A percentile compares a stretch with the other conserved stretches of the same genome.
Evolutionary conservation across 1,140 invertebrate genomes (phyloP).

Genomic region (Babylonia areolata): DNA sequence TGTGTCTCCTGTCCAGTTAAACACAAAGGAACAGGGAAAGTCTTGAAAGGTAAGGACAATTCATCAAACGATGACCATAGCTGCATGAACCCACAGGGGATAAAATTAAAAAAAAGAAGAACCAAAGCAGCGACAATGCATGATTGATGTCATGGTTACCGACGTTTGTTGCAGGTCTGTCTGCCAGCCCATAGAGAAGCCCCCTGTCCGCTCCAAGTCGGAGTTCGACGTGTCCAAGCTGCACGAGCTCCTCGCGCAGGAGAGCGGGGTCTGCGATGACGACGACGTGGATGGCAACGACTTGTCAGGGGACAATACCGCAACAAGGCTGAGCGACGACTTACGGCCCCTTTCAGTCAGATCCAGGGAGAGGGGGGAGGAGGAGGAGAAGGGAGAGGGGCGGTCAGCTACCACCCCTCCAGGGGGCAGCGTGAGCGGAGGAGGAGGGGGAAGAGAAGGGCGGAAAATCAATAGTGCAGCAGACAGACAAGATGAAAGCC

Average conservation of each 20-base stretch:
- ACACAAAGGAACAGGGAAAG: too few species aligned
- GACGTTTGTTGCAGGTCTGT: neutral
- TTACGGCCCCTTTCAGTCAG: neutral
- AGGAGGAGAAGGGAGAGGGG: conserved; percentile 9
- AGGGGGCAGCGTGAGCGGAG: neutral
- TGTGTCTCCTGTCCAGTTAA: too few species aligned
- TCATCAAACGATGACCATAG: too few species aligned
- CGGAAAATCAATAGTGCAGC: neutral
- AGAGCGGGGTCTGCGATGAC: too few species aligned
- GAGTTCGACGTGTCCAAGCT: conserved; percentile 39
- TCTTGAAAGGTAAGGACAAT: too few species aligned
- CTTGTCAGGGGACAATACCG: neutral
- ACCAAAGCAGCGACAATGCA: too few species aligned
- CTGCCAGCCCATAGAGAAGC: conserved; percentile 18
- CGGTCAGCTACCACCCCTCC: too few species aligned
- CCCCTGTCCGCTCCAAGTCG: conserved; percentile 33
- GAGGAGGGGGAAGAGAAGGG: conserved; percentile 8
- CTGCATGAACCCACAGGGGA: too few species aligned
- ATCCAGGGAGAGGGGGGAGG: neutral
- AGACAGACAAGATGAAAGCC: conserved; percentile 7
- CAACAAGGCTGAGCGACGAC: neutral
- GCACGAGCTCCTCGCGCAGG: neutral
- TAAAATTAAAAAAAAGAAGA: too few species aligned
- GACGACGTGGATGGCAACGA: neutral
- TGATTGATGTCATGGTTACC: too few species aligned